Percentiles rank a stretch among this genome's conserved stretches.
Conservation (phyloP, 2,113 vertebrate genomes). For the Salminus brasiliensis region DNA sequence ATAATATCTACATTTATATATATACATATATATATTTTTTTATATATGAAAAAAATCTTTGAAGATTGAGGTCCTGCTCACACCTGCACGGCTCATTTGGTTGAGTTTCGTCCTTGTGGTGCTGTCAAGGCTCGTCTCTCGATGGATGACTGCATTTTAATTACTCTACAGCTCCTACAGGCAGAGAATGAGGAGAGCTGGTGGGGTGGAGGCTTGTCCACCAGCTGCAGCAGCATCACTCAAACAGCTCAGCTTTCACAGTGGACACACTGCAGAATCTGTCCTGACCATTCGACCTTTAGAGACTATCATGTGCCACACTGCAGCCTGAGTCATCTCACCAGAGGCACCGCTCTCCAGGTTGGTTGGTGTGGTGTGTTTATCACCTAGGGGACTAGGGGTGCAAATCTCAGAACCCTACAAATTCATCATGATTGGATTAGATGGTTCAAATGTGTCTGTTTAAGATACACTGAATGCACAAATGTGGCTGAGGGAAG, state of each 20-base stretch:
- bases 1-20: too few relatives aligned
- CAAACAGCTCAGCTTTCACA: background rate
- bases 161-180: conserved; percentile 54
- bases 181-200: background rate
- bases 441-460: background rate
- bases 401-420: background rate
- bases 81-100: background rate
- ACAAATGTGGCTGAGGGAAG: too few relatives aligned
- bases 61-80: too few relatives aligned
- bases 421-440: too few relatives aligned
- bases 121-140: conserved; percentile 62
- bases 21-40: too few relatives aligned
- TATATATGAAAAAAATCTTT: too few relatives aligned
- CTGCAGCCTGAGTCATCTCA: background rate
- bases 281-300: conserved; percentile 4
- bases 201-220: background rate
- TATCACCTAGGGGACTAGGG: background rate
- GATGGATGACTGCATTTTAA: conserved; percentile 69
- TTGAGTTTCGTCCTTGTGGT: background rate
- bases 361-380: too few relatives aligned
- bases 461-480: too few relatives aligned
- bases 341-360: background rate
- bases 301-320: background rate
- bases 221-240: background rate
- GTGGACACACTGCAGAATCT: background rate